A percentile compares a stretch with the other conserved stretches of the same genome.
Evolutionary conservation across 2,797 vertebrate species (phyloP).

Genomic region (Carduelis carduelis): DNA sequence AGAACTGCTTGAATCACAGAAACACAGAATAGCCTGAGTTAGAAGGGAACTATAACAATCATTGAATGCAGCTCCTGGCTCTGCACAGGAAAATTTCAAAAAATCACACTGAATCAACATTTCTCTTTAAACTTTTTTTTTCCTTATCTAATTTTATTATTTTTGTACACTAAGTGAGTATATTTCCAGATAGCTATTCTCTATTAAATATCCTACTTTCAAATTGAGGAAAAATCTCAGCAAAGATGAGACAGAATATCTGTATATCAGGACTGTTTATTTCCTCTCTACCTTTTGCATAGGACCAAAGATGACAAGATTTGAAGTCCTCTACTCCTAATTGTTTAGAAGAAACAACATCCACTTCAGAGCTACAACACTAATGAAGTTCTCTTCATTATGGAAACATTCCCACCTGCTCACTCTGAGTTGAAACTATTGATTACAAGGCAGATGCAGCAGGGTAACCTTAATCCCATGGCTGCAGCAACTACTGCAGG

Average conservation of each 20-base stretch:
- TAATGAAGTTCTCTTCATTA: neutral
- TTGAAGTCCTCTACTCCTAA: neutral
- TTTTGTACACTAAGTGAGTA: neutral
- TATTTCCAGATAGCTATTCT: neutral
- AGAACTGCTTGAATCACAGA: neutral
- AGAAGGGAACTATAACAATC: neutral
- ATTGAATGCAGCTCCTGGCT: accelerated
- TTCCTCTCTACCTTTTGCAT: neutral
- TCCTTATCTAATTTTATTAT: neutral
- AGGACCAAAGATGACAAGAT: neutral
- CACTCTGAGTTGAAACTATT: neutral
- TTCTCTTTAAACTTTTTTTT: neutral
- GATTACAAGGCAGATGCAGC: neutral
- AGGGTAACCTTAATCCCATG: accelerated
- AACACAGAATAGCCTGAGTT: neutral
- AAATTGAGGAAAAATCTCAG: neutral
- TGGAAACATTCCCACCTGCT: neutral
- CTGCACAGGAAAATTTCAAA: neutral
- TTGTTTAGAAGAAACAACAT: neutral
- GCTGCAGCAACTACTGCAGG: neutral
- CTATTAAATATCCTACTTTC: neutral
- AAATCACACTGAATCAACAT: neutral
- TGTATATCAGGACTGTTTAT: neutral
- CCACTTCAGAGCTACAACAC: neutral
- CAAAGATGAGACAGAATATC: neutral